These are phyloP conservation scores for Agrypnia vestita DNA, from an alignment of 1,140 invertebrate species.

Conservation along the genomic window DNA sequence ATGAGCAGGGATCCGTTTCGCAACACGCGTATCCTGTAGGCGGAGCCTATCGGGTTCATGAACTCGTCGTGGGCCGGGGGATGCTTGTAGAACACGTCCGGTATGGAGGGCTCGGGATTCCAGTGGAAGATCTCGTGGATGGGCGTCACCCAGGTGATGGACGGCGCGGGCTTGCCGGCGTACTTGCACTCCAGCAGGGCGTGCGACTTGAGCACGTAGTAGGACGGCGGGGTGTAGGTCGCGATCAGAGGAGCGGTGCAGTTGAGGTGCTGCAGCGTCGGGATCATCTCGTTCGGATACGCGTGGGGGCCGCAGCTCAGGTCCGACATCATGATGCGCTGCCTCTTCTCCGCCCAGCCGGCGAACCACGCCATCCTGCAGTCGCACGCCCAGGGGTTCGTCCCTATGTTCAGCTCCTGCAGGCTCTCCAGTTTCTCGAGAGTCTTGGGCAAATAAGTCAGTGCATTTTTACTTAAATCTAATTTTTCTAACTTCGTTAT, in stretches of 20 bases:
- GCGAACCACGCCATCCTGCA: constrained; percentile 92
- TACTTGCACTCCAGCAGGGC: constrained; percentile 86
- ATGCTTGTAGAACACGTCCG: constrained; percentile 79
- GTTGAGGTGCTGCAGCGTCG: constrained; percentile 79
- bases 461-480: constrained; percentile 82
- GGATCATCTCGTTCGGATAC: constrained; percentile 79
- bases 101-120: constrained; percentile 79
- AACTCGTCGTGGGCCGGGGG: constrained; percentile 75
- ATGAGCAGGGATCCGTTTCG: constrained; percentile 74
- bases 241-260: constrained; percentile 78
- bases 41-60: constrained; percentile 69
- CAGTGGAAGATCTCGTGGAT: constrained; percentile 79
- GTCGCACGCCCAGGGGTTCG: constrained; percentile 90
- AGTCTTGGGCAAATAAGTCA: constrained; percentile 82
- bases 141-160: constrained; percentile 91
- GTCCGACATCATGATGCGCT: constrained; percentile 71
- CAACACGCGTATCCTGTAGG: constrained; percentile 72
- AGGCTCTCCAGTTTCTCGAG: constrained; percentile 78
- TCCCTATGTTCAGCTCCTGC: constrained; percentile 77
- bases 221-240: constrained; percentile 74
- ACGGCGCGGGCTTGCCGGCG: constrained; percentile 83
- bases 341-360: constrained; percentile 75
- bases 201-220: constrained; percentile 77
- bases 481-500: constrained; percentile 77
- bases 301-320: constrained; percentile 76